Evolutionary conservation across 2,797 vertebrate genomes (phyloP).

Genomic region (Squalus acanthias): DNA sequence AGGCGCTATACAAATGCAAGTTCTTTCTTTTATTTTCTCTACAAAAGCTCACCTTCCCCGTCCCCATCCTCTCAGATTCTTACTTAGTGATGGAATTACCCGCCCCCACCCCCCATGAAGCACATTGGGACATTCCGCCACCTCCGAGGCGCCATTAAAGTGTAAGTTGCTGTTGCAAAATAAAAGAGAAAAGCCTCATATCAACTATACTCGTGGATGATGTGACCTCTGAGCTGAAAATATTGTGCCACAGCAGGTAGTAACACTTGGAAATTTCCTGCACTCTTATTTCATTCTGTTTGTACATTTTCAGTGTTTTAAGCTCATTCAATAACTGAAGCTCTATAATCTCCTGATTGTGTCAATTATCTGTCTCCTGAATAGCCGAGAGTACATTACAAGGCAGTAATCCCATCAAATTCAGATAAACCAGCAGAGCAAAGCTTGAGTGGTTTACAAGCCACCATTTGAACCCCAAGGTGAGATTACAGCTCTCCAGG

Average conservation of each 20-base stretch:
- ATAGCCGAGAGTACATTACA: neutral
- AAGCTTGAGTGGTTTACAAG: neutral
- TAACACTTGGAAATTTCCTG: neutral
- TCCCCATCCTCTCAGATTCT: neutral
- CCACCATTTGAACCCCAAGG: neutral
- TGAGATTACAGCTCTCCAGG: neutral
- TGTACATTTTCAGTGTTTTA: constrained; percentile 5
- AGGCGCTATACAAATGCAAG: neutral
- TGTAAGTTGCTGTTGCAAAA: neutral
- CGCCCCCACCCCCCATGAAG: neutral
- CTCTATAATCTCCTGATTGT: constrained; percentile 5
- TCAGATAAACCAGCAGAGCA: neutral
- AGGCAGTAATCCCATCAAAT: constrained; percentile 1
- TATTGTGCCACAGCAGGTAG: neutral
- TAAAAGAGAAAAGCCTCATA: neutral
- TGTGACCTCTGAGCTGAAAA: neutral
- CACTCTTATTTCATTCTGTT: neutral
- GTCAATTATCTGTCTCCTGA: neutral
- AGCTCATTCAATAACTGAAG: neutral
- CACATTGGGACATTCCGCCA: neutral
- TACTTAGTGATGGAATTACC: neutral
- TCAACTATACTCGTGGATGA: neutral
- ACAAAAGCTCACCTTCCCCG: neutral
- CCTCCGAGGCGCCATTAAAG: neutral
- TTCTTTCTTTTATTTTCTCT: neutral